A percentile compares a stretch with the other conserved stretches of the same genome.
Evolutionary conservation across 2,797 vertebrate species (phyloP).

Genomic region (Hippopotamyrus pictus): DNA sequence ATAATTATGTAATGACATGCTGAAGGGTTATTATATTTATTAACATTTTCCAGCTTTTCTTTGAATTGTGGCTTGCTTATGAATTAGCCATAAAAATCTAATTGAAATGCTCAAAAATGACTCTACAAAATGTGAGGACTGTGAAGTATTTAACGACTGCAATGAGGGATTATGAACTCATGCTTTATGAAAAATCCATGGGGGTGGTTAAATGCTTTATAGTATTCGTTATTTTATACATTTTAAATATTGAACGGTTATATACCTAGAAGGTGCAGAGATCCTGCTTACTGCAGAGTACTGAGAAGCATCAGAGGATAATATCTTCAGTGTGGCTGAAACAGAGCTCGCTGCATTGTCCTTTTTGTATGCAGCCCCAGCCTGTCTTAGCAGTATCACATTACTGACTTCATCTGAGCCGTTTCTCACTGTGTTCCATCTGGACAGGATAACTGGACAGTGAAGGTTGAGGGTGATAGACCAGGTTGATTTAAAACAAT

Average conservation of each 20-base stretch:
- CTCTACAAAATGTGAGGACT: neutral
- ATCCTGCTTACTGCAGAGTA: neutral
- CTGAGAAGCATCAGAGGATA: neutral
- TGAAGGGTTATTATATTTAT: neutral
- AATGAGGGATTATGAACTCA: neutral
- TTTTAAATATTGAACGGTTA: neutral
- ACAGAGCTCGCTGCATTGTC: neutral
- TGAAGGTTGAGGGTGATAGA: conserved; percentile 4
- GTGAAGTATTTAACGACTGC: neutral
- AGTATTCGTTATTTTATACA: neutral
- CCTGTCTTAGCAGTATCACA: neutral
- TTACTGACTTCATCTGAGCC: conserved; percentile 12
- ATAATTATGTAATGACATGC: neutral
- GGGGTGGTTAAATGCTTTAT: neutral
- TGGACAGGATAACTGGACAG: conserved; percentile 9
- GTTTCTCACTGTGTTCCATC: neutral
- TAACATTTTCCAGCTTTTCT: neutral
- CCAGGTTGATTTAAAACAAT: conserved; percentile 12
- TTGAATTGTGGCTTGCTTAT: neutral
- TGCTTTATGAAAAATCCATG: neutral
- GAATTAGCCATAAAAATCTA: neutral
- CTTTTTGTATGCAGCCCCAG: neutral
- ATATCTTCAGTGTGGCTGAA: neutral
- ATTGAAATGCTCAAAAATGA: neutral
- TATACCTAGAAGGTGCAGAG: neutral